Conservation (phyloP, 2,113 vertebrate genomes). For the Todiramphus chloris region DNA sequence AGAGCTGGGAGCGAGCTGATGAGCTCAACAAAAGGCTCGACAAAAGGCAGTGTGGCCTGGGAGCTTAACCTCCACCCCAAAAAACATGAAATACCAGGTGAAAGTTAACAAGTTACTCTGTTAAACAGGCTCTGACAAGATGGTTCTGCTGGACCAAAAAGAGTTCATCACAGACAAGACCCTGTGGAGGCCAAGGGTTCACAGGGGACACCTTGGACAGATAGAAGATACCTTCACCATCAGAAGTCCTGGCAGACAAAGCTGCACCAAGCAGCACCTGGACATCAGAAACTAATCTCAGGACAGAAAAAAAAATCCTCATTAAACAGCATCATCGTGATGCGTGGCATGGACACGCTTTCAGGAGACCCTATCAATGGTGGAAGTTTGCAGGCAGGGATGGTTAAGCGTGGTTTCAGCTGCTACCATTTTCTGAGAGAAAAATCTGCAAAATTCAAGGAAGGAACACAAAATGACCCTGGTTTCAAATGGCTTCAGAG, state of each 20-base stretch:
- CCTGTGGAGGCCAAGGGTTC: not conserved
- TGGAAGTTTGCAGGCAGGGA: not conserved
- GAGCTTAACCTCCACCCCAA: not conserved
- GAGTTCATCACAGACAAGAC: not conserved
- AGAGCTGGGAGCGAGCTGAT: not conserved
- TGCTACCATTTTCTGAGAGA: not conserved
- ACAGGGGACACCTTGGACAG: not conserved
- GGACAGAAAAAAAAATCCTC: not conserved
- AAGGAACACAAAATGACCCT: not conserved
- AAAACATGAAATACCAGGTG: not conserved
- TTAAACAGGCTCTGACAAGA: not conserved
- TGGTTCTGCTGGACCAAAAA: not conserved
- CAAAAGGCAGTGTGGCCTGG: not conserved
- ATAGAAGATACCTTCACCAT: not conserved
- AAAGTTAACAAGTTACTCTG: not conserved
- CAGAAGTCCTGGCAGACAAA: not conserved
- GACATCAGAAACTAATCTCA: not conserved
- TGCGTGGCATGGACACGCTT: not conserved
- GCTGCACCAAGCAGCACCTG: not conserved
- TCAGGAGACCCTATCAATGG: slow-evolving; percentile 4
- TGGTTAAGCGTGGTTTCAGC: not conserved
- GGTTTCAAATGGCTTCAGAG: not conserved
- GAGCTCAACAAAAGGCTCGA: fast-evolving
- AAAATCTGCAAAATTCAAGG: not conserved
- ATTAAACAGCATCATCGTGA: not conserved